These are phyloP conservation scores for Charina bottae DNA, from an alignment of 2,113 vertebrate species.

Conservation along the genomic window DNA sequence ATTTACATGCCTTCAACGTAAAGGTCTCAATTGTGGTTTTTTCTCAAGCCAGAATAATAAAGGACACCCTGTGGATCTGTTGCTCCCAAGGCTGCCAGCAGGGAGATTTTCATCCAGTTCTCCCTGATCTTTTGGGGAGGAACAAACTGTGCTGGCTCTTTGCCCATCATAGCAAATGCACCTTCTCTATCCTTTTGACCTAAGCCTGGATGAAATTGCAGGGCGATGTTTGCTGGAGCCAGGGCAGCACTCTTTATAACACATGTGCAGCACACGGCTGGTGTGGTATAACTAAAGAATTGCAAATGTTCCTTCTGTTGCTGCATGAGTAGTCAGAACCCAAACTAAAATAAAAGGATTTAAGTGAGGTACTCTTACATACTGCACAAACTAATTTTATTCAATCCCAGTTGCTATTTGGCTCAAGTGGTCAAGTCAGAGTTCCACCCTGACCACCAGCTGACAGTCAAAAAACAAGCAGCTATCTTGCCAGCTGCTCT, in stretches of 20 bases:
- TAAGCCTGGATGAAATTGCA: neutral
- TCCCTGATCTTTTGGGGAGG: conserved; percentile 21
- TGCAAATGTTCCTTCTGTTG: neutral
- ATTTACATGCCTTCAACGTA: conserved; percentile 22
- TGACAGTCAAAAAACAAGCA: conserved; percentile 11
- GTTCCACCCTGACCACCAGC: neutral
- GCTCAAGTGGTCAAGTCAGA: conserved; percentile 8
- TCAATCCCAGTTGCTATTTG: neutral
- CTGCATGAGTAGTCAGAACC: neutral
- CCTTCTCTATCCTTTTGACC: conserved; percentile 4
- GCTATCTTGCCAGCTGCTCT: neutral
- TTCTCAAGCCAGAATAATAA: neutral
- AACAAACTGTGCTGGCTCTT: conserved; percentile 30
- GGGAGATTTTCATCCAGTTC: conserved; percentile 13
- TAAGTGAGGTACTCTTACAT: neutral
- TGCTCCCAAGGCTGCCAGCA: conserved; percentile 9
- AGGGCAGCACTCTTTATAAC: neutral
- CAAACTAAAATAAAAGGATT: conserved; percentile 8
- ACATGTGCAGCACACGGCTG: conserved; percentile 13
- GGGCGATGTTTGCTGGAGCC: neutral
- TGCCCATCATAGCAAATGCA: conserved; percentile 24
- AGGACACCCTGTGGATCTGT: conserved; percentile 21
- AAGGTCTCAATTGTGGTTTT: conserved; percentile 31
- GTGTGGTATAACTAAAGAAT: conserved; percentile 14
- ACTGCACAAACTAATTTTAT: conserved; percentile 10